Evolutionary conservation across 1,140 invertebrate genomes (phyloP).

Genomic region (Sipha flava): DNA sequence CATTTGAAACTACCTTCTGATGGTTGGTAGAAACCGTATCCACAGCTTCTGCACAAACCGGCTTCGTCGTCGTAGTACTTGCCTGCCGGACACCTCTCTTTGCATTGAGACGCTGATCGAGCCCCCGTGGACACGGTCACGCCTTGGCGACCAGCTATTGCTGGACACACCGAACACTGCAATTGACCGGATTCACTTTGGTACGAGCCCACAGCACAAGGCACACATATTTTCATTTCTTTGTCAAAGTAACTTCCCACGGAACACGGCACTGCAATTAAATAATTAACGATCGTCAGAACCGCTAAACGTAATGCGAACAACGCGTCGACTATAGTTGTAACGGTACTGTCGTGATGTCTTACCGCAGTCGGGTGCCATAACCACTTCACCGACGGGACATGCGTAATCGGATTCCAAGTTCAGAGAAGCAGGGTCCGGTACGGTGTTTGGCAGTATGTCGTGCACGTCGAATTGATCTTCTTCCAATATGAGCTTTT

Average conservation of each 20-base stretch:
- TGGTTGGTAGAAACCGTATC: slow-evolving; percentile 88
- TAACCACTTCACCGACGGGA: slow-evolving; percentile 82
- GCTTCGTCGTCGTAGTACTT: slow-evolving; percentile 82
- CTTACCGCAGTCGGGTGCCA: slow-evolving; percentile 80
- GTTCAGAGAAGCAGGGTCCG: slow-evolving; percentile 78
- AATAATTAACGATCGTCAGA: background rate
- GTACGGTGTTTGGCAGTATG: slow-evolving; percentile 86
- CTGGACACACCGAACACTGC: slow-evolving; percentile 77
- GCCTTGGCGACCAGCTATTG: slow-evolving; percentile 73
- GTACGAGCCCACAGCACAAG: slow-evolving; percentile 82
- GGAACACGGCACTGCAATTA: slow-evolving; percentile 74
- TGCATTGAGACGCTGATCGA: slow-evolving; percentile 78
- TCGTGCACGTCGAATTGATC: slow-evolving; percentile 87
- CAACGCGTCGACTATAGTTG: background rate
- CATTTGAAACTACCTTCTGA: slow-evolving; percentile 85
- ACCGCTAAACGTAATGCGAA: too few relatives aligned
- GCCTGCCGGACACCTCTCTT: slow-evolving; percentile 83
- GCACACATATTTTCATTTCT: slow-evolving; percentile 63
- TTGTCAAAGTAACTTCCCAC: slow-evolving; percentile 81
- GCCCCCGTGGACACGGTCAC: slow-evolving; percentile 80
- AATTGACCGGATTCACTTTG: slow-evolving; percentile 87
- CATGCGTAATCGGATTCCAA: slow-evolving; percentile 87
- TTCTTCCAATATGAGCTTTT: slow-evolving; percentile 81
- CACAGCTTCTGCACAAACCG: slow-evolving; percentile 79
- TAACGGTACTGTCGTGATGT: background rate